A percentile compares a stretch with the other conserved stretches of the same genome.
phyloP scores from a whole-genome alignment of 1,140 invertebrate genomes.

The Drosophila bocki region DNA sequence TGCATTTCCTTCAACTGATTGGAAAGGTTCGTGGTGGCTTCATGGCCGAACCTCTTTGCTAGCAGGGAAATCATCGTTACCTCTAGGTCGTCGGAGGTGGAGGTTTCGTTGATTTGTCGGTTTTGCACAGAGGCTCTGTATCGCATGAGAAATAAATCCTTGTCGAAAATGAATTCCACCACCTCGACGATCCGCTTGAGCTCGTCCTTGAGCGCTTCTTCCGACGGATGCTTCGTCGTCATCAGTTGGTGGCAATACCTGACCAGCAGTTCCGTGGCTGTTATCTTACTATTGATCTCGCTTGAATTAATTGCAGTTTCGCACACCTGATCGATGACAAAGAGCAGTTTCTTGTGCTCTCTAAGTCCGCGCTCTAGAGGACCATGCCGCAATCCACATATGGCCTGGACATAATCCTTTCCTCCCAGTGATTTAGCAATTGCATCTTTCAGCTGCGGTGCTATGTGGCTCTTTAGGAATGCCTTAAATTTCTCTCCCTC shows the following conservation, averaged over 20 bases:
- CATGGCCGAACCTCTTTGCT: background rate
- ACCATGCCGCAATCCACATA: background rate
- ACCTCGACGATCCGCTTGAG: constrained; percentile 3
- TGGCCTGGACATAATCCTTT: constrained; percentile 18
- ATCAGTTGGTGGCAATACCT: constrained; percentile 10
- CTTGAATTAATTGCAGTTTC: background rate
- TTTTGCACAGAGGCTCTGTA: background rate
- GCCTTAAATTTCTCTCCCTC: background rate
- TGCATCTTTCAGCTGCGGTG: background rate
- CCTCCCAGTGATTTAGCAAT: background rate
- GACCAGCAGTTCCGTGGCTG: background rate
- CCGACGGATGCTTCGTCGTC: background rate
- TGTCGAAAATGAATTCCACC: constrained; percentile 5
- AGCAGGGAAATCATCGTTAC: constrained; percentile 10
- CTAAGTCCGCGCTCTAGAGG: background rate
- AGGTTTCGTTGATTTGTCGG: constrained; percentile 15
- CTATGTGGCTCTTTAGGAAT: background rate
- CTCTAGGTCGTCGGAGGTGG: constrained; percentile 7
- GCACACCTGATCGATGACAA: background rate
- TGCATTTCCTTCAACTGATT: background rate
- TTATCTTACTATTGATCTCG: background rate
- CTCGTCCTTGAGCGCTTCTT: background rate
- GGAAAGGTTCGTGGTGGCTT: accelerated
- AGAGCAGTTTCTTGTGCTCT: constrained; percentile 6
- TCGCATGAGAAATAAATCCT: background rate